Base-by-base conservation (phyloP, 2,113 vertebrate genomes). In the Atherinomorus stipes region DNA sequence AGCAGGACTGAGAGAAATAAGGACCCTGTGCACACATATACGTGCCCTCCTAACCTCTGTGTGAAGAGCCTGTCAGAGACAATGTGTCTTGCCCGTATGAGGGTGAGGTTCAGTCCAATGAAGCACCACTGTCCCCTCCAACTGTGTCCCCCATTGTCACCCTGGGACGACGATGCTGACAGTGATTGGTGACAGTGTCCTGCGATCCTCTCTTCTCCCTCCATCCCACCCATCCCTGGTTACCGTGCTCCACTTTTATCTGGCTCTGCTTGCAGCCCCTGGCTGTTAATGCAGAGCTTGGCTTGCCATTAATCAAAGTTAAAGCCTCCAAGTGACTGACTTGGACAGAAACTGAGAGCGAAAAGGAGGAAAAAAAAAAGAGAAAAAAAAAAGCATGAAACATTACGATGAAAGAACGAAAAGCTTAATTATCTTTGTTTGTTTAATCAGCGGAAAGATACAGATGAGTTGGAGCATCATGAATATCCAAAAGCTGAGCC, bases 221-320 rank as follows among this genome's bases (percentile, higher is more conserved):
- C 73, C 70, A 67, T 74, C 71, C 71, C 69, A 83, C 83, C 86
- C 81, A 69, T 71, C 79, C 85, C 81, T 78, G 80, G 69, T 77
- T 87, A 88, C 81, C 64, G 58, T 85, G 85, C 85, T 90, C 89
- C 85, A 91, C 87, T 89, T 93, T 87, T 88, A 84, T 90, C 90
- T 88, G 84, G 86, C 85, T 84, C 81, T 77, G 79, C 85, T 88
- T 59, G 83, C 88, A 87, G 92, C 86, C 88, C 83, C 85, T 90
- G 90, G 86, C 86, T 92, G 90, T 90, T 90, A 92, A 91, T 91
- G 86, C 85, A 91, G 89, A 87, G 84, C 85, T 86, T 50, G 88
- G 83, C 85, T 92, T 87, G 89, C 86, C 89, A 93, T 92, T 92
- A 91, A 92, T 93, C 92, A 93, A 92, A 91, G 91, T 92, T 91